Base-by-base conservation (phyloP, 1,140 invertebrate genomes). In the Ladona fulva region DNA sequence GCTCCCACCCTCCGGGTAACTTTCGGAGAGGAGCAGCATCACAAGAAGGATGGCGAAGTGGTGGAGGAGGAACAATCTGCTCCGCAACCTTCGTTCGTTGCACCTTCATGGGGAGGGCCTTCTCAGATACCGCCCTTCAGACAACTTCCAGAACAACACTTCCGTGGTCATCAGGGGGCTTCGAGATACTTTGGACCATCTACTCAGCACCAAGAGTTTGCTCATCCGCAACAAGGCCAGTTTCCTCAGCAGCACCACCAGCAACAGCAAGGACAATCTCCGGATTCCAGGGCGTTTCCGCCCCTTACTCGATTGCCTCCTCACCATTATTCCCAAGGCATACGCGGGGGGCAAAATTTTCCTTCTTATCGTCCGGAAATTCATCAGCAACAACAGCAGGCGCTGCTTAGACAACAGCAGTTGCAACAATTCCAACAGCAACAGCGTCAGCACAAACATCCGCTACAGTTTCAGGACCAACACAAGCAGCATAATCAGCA, bases 1-100 rank as follows among this genome's bases (percentile, higher is more conserved):
- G 89, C 91, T 78, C 91, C 90, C 78, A 91, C 91, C 29, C 90
- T 93, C 14, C 91, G 91, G 80, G 89, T 93, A 8, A 92, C 92
- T 29, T 93, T 94, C 80, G 92, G 91, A 12, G 77, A 81, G 66
- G 83, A 87, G 7, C 88, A 87, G 66, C 83, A 87, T 80, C 87
- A 88, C 66, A 84, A 87, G 73, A 85, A 85, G 79, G 83, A 86
- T 77, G 83, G 84, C n/a, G 76, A 78, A 22, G 22, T 29, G 10
- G 22, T n/a, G 22, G 83, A 85, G 52, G 89, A 89, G 80, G 87
- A 88, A 80, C 84, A 86, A 81, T 89, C 89, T 66, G 87, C 89
- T 29, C 88, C 89, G 22, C 86, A 87, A 74, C 87, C 89, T 52
- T 86, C 89, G 3, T 86, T 90, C 52, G 88, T 87, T n/a, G 83